Base-by-base conservation (phyloP, 2,113 vertebrate species). In the Bettongia penicillata region DNA sequence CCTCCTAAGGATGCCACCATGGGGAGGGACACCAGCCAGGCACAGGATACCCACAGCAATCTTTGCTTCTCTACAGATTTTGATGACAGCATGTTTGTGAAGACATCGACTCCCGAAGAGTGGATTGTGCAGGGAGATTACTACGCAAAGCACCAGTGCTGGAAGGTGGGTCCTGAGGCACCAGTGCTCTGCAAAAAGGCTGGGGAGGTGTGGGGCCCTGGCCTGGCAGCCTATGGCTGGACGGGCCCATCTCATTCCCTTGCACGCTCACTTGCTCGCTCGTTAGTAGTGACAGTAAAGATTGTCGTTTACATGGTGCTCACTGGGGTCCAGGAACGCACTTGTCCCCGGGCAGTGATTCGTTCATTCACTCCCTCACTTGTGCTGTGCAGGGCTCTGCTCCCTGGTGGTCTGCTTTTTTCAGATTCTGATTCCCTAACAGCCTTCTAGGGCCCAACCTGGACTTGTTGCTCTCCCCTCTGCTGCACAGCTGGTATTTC, bases 41-140 rank as follows among this genome's bases (percentile, higher is more conserved):
- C 68, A 8, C 6, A 7, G 16, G 16, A 43, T 19, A 37, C n/a
- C 4, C 37, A 23, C 2, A 1, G n/a, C 16, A 22, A 0, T 9
- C 14, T 92, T 3, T 10, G 26, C 97, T 68, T 96, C 91, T 19
- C 98, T 97, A 47, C 94, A 99, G 99, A 98, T 48, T 98, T 99
- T 26, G 99, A 99, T 3, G 99, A 99, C 89, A 99, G 98, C 96
- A 99, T 99, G 98, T 99, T 99, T 98, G 98, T 98, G 93, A 99
- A 99, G 97, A 98, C 99, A 28, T 99, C 99, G 5, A 99, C 98
- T 84, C 98, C 98, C 24, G 97, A 98, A 93, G 99, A 99, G 84
- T 99, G 99, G 99, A 98, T 99, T 50, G 97, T 97, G 3, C 98
- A 98, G 95, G 99, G 99, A 95, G 99, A 99, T 23, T 99, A 99